phyloP scores from a whole-genome alignment of 1,140 invertebrate genomes.

The Drosophila parvula region DNA sequence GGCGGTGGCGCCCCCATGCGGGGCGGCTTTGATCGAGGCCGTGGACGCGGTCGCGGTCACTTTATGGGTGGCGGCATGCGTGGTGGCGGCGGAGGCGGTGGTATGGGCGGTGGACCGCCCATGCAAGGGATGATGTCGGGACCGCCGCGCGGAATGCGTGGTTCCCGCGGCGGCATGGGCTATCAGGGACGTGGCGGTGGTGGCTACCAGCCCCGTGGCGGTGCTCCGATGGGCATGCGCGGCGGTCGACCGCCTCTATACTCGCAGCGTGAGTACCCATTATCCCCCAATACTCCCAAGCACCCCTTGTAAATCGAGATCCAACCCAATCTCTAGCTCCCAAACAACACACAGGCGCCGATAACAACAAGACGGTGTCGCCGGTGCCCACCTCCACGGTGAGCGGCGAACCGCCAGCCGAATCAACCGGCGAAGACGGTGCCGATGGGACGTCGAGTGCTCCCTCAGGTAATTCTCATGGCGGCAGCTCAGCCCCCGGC shows the following conservation, averaged over 20 bases:
- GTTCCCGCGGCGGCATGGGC: slow-evolving; percentile 65
- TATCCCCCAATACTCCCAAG: no score
- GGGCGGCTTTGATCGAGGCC: slow-evolving; percentile 77
- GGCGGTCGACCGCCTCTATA: slow-evolving; percentile 78
- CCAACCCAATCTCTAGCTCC: slow-evolving; percentile 56
- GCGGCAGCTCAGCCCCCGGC: slow-evolving; percentile 24
- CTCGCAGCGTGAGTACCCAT: slow-evolving; percentile 69
- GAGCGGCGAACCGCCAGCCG: slow-evolving; percentile 43
- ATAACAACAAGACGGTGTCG: slow-evolving; percentile 81
- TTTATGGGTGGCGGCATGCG: slow-evolving; percentile 80
- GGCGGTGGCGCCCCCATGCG: slow-evolving; percentile 76
- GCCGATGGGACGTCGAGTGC: slow-evolving; percentile 48
- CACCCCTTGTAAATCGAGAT: slow-evolving; percentile 14
- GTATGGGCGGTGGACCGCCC: slow-evolving; percentile 63
- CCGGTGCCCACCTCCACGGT: slow-evolving; percentile 68
- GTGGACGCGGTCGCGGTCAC: slow-evolving; percentile 77
- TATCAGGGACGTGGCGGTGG: slow-evolving; percentile 75
- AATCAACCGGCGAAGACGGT: slow-evolving; percentile 37
- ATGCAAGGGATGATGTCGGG: slow-evolving; percentile 78
- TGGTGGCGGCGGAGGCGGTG: slow-evolving; percentile 63
- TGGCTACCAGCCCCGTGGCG: slow-evolving; percentile 74
- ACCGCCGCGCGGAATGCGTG: slow-evolving; percentile 74
- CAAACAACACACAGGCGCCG: slow-evolving; percentile 81
- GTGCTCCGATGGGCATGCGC: slow-evolving; percentile 78
- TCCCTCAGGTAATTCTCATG: slow-evolving; percentile 45